Evolutionary conservation across 23 tunicate species (phyloP), one percentile per base, ranked within the genome.

Genomic region (Phallusia fumigata): DNA sequence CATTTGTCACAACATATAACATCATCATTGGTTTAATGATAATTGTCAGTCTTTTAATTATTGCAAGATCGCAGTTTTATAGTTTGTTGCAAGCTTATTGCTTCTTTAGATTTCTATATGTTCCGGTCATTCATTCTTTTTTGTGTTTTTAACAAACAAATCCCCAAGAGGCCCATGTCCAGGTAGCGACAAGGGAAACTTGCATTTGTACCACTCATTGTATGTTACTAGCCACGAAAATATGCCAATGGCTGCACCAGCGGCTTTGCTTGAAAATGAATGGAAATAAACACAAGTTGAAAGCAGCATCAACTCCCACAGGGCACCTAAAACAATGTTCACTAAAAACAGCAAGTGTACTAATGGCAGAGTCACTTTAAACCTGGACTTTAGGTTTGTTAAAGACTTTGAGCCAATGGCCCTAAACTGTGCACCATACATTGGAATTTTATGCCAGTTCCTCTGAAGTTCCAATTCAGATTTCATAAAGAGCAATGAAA

Each of bases 271-370:
- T 18, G 74, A 74, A 74, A 85, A 94, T 52, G 88, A 82, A 51
- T 94, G 98, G 74, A 88, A 94, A 82, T 84, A 89, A 31, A 94
- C 44, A 77, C 95, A 94, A 26, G 98, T 94, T 31, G 74, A 26
- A 21, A 75, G 30, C 31, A 92, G 19, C 85, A 90, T 85, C 10
- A 84, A 8, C n/a, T 52, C 40, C 98, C 98, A 94, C 0, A 94
- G 15, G n/a, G 74, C 30, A 26, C 50, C 30, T 28, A 94, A 53
- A 36, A 79, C 13, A 65, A 84, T 85, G 73, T 82, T 89, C 33
- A 89, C 52, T 34, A 88, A 26, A 78, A 84, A 93, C 31, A 93
- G 81, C 28, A 76, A 30, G 30, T 81, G 72, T 22, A 89, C 79
- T 18, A 78, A 31, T 2, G 31, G 22, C 34, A 34, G 28, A 36